A percentile compares a stretch with the other conserved stretches of the same genome.
Conservation (phyloP, 2,888 invertebrate species). For the Andrena dorsata region DNA sequence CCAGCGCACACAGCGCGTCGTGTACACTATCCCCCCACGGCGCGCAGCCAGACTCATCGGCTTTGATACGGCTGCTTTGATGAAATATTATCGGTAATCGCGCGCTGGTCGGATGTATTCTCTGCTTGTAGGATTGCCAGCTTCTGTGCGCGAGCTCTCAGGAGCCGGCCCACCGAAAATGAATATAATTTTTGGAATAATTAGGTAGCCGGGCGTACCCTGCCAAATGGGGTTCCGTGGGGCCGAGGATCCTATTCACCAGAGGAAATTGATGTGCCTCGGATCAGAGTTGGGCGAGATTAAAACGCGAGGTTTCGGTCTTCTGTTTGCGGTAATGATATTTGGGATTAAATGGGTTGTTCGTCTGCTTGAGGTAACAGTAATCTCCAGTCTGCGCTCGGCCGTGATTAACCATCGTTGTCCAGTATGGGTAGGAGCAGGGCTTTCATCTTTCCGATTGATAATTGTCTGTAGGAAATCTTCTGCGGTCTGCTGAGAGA, state of each 20-base stretch:
- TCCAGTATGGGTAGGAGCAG: too few relatives aligned
- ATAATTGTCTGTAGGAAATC: background rate
- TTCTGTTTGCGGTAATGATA: too few relatives aligned
- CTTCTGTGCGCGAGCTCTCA: background rate
- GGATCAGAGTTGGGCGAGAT: too few relatives aligned
- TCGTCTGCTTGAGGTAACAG: too few relatives aligned
- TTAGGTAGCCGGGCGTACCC: background rate
- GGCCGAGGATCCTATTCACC: too few relatives aligned
- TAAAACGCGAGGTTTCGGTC: too few relatives aligned
- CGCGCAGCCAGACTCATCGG: constrained; percentile 17
- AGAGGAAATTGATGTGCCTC: too few relatives aligned
- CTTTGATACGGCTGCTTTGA: constrained; percentile 44
- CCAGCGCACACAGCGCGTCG: background rate
- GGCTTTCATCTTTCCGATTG: background rate
- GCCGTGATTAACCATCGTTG: too few relatives aligned
- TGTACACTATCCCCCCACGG: constrained; percentile 4
- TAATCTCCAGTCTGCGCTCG: too few relatives aligned
- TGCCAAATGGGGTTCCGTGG: background rate
- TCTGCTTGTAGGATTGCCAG: background rate
- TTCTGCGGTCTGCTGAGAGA: background rate
- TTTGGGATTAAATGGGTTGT: too few relatives aligned
- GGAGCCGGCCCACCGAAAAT: background rate
- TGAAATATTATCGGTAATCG: constrained; percentile 46
- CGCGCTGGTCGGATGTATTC: constrained; percentile 4
- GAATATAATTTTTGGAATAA: background rate